A percentile compares a stretch with the other conserved stretches of the same genome.
These are phyloP conservation scores for Norana najaformis DNA, from an alignment of 2,888 invertebrate genomes.

Conservation along the genomic window DNA sequence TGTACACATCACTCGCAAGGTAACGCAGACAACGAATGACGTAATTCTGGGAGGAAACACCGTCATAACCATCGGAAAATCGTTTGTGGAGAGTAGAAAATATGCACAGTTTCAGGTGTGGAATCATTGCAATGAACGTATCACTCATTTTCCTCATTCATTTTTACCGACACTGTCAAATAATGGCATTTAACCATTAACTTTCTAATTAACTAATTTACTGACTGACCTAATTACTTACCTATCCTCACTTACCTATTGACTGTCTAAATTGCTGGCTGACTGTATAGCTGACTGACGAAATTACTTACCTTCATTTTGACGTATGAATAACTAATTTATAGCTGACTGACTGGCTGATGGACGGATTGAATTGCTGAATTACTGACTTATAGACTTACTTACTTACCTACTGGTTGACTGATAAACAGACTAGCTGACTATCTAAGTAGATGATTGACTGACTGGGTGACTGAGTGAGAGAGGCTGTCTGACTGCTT, in stretches of 20 bases:
- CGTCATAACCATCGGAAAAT: conserved; percentile 52
- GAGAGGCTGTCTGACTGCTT: too few species aligned
- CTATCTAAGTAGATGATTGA: too few species aligned
- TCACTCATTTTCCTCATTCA: not conserved
- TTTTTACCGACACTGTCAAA: not conserved
- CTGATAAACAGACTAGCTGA: not conserved
- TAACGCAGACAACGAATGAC: conserved; percentile 33
- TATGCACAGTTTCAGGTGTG: conserved; percentile 50
- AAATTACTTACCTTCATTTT: not conserved
- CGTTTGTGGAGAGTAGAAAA: conserved; percentile 45
- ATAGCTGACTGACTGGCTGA: not conserved
- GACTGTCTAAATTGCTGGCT: not conserved
- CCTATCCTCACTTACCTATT: not conserved
- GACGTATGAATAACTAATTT: not conserved
- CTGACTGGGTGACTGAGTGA: too few species aligned
- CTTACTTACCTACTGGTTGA: not conserved
- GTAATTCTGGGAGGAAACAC: conserved; percentile 40
- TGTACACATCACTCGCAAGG: conserved; percentile 34
- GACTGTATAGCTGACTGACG: not conserved
- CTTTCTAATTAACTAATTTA: not conserved
- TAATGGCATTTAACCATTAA: too few species aligned
- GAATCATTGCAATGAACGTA: not conserved
- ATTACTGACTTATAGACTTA: not conserved
- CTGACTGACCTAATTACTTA: not conserved
- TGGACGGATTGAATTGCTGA: not conserved